These are phyloP conservation scores for Planococcus citri DNA, from an alignment of 1,140 invertebrate genomes.

Conservation along the genomic window DNA sequence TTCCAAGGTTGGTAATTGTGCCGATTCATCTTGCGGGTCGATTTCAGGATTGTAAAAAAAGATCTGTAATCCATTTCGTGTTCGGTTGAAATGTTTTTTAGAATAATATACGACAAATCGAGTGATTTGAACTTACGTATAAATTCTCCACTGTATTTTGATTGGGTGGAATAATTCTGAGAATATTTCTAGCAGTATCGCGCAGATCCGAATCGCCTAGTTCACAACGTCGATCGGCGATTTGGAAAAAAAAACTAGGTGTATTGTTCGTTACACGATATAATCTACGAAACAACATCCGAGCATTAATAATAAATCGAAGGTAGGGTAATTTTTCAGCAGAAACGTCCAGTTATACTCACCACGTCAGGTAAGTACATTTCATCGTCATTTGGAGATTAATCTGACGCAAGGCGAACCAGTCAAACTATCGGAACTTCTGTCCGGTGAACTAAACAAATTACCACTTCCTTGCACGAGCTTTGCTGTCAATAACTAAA, in stretches of 20 bases:
- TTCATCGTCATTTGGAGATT: conserved; percentile 41
- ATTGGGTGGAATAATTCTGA: conserved; percentile 85
- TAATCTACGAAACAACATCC: conserved; percentile 39
- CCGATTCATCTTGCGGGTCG: not conserved
- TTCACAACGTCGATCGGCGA: conserved; percentile 76
- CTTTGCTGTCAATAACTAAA: conserved; percentile 75
- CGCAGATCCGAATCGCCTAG: conserved; percentile 64
- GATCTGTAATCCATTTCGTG: not conserved
- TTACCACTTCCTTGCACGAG: conserved; percentile 65
- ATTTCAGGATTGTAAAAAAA: not conserved
- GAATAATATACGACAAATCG: not conserved
- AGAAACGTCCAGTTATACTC: too few relatives aligned
- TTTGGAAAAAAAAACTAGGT: conserved; percentile 78
- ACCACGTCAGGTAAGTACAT: conserved; percentile 81
- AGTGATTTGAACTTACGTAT: conserved; percentile 35
- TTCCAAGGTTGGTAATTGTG: conserved; percentile 42
- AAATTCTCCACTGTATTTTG: conserved; percentile 54
- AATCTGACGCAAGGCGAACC: conserved; percentile 56
- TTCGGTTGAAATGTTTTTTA: not conserved
- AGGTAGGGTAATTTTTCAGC: too few relatives aligned
- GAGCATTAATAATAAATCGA: too few relatives aligned
- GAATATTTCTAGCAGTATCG: conserved; percentile 69
- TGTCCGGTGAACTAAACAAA: conserved; percentile 74
- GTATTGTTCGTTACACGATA: conserved; percentile 67
- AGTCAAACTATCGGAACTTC: conserved; percentile 74